Conservation (phyloP, 2,888 invertebrate genomes). For the Zygaena filipendulae region DNA sequence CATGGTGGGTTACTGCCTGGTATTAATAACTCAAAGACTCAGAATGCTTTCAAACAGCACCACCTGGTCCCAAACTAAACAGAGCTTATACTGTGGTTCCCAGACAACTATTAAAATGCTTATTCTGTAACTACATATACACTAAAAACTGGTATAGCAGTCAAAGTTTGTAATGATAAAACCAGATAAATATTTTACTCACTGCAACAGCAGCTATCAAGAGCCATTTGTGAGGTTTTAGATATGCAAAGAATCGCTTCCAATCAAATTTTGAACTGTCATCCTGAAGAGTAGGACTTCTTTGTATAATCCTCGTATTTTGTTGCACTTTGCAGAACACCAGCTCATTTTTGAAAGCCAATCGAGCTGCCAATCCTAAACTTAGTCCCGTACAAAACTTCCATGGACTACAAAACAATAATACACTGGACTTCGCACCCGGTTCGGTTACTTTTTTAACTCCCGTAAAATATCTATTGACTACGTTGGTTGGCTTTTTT, state of each 20-base stretch:
- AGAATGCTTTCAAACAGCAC: too few species aligned
- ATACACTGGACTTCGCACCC: constrained; percentile 30
- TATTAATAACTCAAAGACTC: too few species aligned
- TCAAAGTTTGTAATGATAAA: too few species aligned
- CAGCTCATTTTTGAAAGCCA: constrained; percentile 55
- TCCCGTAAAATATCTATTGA: constrained; percentile 37
- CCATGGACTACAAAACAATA: constrained; percentile 48
- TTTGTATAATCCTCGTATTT: constrained; percentile 66
- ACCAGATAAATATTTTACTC: too few species aligned
- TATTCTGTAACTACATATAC: too few species aligned
- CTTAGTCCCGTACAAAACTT: constrained; percentile 55
- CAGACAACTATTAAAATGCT: too few species aligned
- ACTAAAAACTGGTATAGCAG: too few species aligned
- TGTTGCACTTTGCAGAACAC: constrained; percentile 73
- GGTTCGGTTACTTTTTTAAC: constrained; percentile 31
- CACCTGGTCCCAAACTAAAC: too few species aligned
- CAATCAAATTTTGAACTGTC: constrained; percentile 79
- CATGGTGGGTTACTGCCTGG: too few species aligned
- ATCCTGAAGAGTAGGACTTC: constrained; percentile 51
- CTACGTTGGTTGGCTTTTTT: constrained; percentile 34
- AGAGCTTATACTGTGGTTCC: too few species aligned
- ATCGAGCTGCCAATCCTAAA: constrained; percentile 42
- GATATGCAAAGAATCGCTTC: constrained; percentile 76
- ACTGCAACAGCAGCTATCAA: constrained; percentile 83
- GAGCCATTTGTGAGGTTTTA: constrained; percentile 81